Evolutionary conservation across 2,888 invertebrate genomes (phyloP).

Genomic region (Drosophila meridiana): DNA sequence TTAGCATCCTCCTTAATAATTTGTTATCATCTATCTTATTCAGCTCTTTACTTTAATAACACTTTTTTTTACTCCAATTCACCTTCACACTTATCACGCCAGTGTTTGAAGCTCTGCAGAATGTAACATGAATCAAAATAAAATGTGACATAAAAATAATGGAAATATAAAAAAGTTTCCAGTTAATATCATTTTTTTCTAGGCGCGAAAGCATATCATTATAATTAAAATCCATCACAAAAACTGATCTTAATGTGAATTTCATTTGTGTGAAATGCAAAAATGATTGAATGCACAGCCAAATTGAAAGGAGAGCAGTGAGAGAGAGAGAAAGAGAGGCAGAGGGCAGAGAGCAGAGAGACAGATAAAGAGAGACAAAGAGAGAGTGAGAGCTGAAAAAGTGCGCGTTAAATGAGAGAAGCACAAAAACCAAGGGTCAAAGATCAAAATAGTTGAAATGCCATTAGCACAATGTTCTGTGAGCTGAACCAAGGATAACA

Average conservation of each 20-base stretch:
- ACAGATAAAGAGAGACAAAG: too few relatives aligned
- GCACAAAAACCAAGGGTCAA: slow-evolving; percentile 22
- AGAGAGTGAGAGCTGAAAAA: slow-evolving; percentile 2
- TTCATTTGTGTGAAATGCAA: slow-evolving; percentile 9
- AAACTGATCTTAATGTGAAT: slow-evolving; percentile 9
- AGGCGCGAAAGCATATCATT: not conserved
- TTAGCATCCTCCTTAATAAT: too few relatives aligned
- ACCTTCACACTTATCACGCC: too few relatives aligned
- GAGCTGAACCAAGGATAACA: slow-evolving; percentile 26
- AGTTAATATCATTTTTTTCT: not conserved
- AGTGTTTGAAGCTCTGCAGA: too few relatives aligned
- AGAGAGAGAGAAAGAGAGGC: too few relatives aligned
- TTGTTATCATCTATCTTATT: too few relatives aligned
- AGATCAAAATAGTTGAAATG: slow-evolving; percentile 64
- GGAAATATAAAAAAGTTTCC: too few relatives aligned
- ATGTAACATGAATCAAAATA: too few relatives aligned
- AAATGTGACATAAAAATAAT: too few relatives aligned
- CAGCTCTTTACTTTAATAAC: too few relatives aligned
- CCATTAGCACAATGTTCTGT: slow-evolving; percentile 57
- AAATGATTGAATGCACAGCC: not conserved
- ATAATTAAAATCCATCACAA: not conserved
- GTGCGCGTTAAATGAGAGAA: slow-evolving; percentile 10
- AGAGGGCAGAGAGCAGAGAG: too few relatives aligned
- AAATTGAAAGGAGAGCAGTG: slow-evolving; percentile 11
- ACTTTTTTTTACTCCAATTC: too few relatives aligned